Evolutionary conservation across 2,113 vertebrate species (phyloP).

Genomic region (Mohoua ochrocephala): DNA sequence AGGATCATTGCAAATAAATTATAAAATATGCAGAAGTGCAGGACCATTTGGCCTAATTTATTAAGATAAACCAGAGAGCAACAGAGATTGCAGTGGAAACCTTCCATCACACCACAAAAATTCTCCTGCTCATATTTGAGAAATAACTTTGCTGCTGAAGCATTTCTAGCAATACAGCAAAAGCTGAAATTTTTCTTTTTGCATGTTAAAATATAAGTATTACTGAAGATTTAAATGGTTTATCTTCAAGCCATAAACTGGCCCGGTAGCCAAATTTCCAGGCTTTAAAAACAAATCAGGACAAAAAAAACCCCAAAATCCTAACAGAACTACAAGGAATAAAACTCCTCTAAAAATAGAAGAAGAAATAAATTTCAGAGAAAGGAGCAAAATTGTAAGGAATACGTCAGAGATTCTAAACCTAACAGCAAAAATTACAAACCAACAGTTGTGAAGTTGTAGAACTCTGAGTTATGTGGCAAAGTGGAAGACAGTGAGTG

Average conservation of each 20-base stretch:
- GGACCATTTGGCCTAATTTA: conserved; percentile 14
- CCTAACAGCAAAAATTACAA: background rate
- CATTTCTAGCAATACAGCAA: background rate
- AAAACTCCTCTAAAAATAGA: background rate
- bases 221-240: background rate
- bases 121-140: background rate
- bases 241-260: background rate
- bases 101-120: background rate
- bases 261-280: background rate
- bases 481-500: background rate
- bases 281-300: background rate
- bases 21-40: conserved; percentile 11
- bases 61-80: background rate
- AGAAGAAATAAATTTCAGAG: background rate
- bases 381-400: background rate
- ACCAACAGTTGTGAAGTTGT: background rate
- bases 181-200: background rate
- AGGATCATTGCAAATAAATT: conserved; percentile 22
- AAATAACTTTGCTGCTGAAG: background rate
- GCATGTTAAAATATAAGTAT: background rate
- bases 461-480: background rate
- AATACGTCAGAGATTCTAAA: background rate
- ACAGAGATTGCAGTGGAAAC: background rate
- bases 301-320: background rate
- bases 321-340: background rate